phyloP scores from a whole-genome alignment of 2,797 vertebrate genomes.

The Alcedo quadribrachys region DNA sequence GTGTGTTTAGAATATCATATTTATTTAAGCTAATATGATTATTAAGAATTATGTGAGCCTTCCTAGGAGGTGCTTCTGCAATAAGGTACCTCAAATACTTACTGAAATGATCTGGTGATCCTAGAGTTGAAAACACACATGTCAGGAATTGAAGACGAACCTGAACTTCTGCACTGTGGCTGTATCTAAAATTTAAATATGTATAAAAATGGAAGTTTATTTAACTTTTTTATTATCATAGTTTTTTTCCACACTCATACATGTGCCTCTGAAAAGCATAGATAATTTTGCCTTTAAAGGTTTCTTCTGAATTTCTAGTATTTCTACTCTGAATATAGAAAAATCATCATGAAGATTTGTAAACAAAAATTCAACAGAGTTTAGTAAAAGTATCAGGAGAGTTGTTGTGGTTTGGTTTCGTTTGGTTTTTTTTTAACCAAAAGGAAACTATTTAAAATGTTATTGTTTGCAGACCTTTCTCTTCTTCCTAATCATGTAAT shows the following conservation, averaged over 20 bases:
- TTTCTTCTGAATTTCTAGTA: background rate
- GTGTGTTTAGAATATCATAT: background rate
- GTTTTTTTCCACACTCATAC: background rate
- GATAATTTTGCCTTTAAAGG: background rate
- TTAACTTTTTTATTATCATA: background rate
- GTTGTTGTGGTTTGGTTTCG: background rate
- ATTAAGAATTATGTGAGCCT: background rate
- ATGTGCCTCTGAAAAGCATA: background rate
- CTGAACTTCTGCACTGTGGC: conserved; percentile 97
- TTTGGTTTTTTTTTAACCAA: background rate
- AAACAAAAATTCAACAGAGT: background rate
- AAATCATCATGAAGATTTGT: background rate
- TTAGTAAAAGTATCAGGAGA: background rate
- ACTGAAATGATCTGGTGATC: conserved; percentile 99
- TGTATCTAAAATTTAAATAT: conserved; percentile 84
- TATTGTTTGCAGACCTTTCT: background rate
- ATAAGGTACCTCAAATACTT: conserved; percentile 69
- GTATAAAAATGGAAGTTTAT: background rate
- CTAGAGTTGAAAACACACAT: conserved; percentile 97
- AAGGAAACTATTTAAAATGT: background rate
- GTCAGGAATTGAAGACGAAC: conserved; percentile 98
- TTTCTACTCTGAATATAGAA: background rate
- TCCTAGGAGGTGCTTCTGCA: background rate
- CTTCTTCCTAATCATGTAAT: background rate
- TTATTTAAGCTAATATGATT: background rate